Conservation (phyloP, 2,113 vertebrate species). For the Monopterus albus region DNA sequence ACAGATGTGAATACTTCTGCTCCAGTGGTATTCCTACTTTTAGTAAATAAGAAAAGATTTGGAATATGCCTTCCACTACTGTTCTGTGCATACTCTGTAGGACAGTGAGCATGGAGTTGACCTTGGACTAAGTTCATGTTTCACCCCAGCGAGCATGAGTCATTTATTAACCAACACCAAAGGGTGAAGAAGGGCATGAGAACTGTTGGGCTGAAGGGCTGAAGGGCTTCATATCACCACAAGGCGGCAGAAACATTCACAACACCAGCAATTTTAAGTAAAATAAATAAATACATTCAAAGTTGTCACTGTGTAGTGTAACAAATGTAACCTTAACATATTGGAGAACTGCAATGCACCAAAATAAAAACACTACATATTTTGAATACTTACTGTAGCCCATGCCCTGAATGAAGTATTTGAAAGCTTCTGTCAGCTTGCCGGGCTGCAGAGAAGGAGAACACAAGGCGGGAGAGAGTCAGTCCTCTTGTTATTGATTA, state of each 20-base stretch:
- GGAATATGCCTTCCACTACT: neutral
- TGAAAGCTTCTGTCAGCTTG: conserved; percentile 97
- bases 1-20: too few species aligned
- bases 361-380: neutral
- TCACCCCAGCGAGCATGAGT: neutral
- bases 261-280: too few species aligned
- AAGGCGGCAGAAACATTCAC: conserved; percentile 60
- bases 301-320: too few species aligned
- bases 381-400: conserved; percentile 94
- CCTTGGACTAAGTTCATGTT: neutral
- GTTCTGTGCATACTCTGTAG: neutral
- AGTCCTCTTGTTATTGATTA: conserved; percentile 29
- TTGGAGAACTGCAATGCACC: too few species aligned
- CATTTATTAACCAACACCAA: conserved; percentile 21
- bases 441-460: conserved; percentile 85
- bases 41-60: too few species aligned
- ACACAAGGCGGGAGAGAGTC: conserved; percentile 31
- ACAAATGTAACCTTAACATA: too few species aligned
- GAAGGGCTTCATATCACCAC: conserved; percentile 43
- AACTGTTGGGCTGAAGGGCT: neutral
- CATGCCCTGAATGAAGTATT: conserved; percentile 99
- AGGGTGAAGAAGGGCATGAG: neutral
- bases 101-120: conserved; percentile 1
- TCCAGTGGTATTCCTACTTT: too few species aligned
- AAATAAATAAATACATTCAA: too few species aligned